Conservation (phyloP, 2,888 invertebrate species). For the Exephanes ischioxanthus region DNA sequence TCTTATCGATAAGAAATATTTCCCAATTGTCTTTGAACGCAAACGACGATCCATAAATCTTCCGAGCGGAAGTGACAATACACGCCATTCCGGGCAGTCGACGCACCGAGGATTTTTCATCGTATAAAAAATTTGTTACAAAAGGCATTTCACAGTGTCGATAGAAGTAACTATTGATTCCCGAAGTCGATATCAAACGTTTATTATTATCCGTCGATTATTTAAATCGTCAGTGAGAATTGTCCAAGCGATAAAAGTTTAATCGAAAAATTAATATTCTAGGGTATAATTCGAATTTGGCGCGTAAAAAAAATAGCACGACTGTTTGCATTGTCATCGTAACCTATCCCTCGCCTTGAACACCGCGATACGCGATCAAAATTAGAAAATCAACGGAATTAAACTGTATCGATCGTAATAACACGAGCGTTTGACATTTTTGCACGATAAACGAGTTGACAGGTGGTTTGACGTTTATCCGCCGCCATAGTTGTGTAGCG, state of each 20-base stretch:
- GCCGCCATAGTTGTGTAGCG: constrained; percentile 72
- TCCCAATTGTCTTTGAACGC: constrained; percentile 17
- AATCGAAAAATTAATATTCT: constrained; percentile 18
- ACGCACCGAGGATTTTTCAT: neutral
- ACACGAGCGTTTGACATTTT: constrained; percentile 4
- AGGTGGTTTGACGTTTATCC: constrained; percentile 77
- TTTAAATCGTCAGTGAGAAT: too few relatives aligned
- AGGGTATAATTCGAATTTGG: constrained; percentile 52
- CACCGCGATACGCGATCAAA: constrained; percentile 5
- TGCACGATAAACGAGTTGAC: constrained; percentile 65
- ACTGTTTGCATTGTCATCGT: constrained; percentile 44
- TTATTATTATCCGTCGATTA: too few relatives aligned
- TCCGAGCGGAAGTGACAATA: constrained; percentile 53
- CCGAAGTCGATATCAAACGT: too few relatives aligned
- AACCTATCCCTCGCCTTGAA: constrained; percentile 32
- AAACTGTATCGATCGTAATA: constrained; percentile 34
- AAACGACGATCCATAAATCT: constrained; percentile 38
- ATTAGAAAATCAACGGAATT: constrained; percentile 46
- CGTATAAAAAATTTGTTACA: neutral
- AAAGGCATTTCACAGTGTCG: neutral
- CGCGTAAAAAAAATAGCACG: constrained; percentile 40
- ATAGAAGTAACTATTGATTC: too few relatives aligned
- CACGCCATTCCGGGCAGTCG: neutral
- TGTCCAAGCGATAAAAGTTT: neutral
- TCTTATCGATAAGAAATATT: constrained; percentile 20